Percentiles rank a stretch among this genome's conserved stretches.
Evolutionary conservation across 2,888 invertebrate species (phyloP).

Genomic region (Harpalus rufipes): DNA sequence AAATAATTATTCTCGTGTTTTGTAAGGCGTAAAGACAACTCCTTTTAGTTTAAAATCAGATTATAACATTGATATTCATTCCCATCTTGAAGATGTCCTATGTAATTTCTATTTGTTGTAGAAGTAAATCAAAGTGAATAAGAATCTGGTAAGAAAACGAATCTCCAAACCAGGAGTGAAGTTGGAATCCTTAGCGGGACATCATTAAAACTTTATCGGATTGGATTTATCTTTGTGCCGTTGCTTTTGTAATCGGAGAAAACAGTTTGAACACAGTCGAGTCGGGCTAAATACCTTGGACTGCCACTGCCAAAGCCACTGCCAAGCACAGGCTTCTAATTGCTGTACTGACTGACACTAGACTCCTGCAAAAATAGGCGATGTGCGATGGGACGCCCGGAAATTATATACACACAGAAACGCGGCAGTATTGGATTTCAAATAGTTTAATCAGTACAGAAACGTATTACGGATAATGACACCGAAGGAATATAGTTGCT

Average conservation of each 20-base stretch:
- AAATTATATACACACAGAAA: not conserved
- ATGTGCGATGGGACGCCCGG: not conserved
- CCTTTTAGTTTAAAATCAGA: too few relatives aligned
- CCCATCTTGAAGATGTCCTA: not conserved
- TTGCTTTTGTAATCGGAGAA: conserved; percentile 63
- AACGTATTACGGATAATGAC: too few relatives aligned
- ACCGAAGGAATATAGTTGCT: too few relatives aligned
- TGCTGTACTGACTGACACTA: not conserved
- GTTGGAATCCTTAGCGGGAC: conserved; percentile 58
- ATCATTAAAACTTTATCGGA: conserved; percentile 67
- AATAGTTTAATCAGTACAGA: not conserved
- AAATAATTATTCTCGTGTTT: too few relatives aligned
- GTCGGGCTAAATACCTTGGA: conserved; percentile 41
- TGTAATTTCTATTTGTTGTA: not conserved
- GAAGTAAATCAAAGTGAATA: conserved; percentile 36
- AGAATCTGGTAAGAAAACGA: conserved; percentile 19
- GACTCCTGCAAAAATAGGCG: not conserved
- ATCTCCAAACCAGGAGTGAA: conserved; percentile 27
- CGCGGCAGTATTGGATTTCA: not conserved
- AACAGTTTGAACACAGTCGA: conserved; percentile 59
- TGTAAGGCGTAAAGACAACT: too few relatives aligned
- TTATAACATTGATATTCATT: not conserved
- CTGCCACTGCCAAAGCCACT: not conserved
- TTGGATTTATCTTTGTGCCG: conserved; percentile 65
- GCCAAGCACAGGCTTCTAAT: not conserved